A percentile compares a stretch with the other conserved stretches of the same genome.
These are phyloP conservation scores for Perca fluviatilis DNA, from an alignment of 2,113 vertebrate species.

Conservation along the genomic window DNA sequence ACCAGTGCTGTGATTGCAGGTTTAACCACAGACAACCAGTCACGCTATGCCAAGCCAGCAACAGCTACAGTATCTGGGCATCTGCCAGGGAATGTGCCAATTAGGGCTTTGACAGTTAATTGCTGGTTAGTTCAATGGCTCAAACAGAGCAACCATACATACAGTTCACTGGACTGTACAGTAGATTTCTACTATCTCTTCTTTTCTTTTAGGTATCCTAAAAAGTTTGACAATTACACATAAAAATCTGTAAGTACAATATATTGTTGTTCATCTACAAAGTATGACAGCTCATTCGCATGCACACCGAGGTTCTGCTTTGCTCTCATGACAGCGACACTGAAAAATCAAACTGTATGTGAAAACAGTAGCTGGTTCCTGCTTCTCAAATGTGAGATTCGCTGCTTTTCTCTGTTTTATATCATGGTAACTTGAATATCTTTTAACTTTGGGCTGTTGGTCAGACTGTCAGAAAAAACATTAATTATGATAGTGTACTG, in stretches of 20 bases:
- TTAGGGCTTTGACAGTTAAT: constrained; percentile 64
- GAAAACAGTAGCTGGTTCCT: not conserved
- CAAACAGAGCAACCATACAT: constrained; percentile 41
- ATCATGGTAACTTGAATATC: not conserved
- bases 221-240: not conserved
- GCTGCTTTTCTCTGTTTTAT: not conserved
- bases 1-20: constrained; percentile 64
- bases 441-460: not conserved
- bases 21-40: constrained; percentile 44
- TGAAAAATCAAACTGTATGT: not conserved
- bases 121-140: constrained; percentile 50
- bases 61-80: constrained; percentile 38
- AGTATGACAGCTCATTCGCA: not conserved
- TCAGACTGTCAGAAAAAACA: not conserved
- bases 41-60: constrained; percentile 42
- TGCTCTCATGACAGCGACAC: not conserved
- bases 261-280: not conserved
- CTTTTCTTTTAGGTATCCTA: not conserved
- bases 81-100: constrained; percentile 69
- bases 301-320: not conserved
- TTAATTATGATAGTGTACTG: not conserved
- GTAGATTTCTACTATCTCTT: not conserved
- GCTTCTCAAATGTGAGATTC: too few species aligned
- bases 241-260: not conserved
- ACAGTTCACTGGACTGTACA: constrained; percentile 27